Evolutionary conservation across 2,888 invertebrate genomes (phyloP).

Genomic region (Trichogramma dendrolimi): DNA sequence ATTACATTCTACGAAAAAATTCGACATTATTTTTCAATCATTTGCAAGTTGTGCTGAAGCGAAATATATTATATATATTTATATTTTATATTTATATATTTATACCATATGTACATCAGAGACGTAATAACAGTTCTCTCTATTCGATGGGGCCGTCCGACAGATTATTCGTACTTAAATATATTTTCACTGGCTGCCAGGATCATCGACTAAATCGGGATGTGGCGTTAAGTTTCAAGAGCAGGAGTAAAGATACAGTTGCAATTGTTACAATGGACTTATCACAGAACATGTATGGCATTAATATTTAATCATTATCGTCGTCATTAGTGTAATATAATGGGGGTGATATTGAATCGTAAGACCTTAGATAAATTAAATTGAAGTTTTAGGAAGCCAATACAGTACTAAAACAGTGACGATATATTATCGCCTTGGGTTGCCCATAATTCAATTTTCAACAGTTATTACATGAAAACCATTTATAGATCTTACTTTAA

Average conservation of each 20-base stretch:
- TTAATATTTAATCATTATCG: slow-evolving; percentile 49
- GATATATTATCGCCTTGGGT: slow-evolving; percentile 45
- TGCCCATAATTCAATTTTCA: slow-evolving; percentile 49
- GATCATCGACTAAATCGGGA: slow-evolving; percentile 35
- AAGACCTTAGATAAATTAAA: slow-evolving; percentile 48
- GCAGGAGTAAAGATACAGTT: slow-evolving; percentile 45
- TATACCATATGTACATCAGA: slow-evolving; percentile 29
- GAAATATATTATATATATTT: slow-evolving; percentile 21
- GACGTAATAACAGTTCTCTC: slow-evolving; percentile 26
- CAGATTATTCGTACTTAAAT: slow-evolving; percentile 34
- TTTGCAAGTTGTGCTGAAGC: slow-evolving; percentile 28
- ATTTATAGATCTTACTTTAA: slow-evolving; percentile 46
- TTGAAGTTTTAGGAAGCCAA: slow-evolving; percentile 52
- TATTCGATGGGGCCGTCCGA: slow-evolving; percentile 29
- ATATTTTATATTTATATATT: slow-evolving; percentile 18
- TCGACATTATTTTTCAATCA: slow-evolving; percentile 15
- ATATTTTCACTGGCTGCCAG: slow-evolving; percentile 47
- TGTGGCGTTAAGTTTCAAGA: slow-evolving; percentile 34
- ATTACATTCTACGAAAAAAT: slow-evolving; percentile 9
- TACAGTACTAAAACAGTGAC: slow-evolving; percentile 46
- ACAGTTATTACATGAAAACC: slow-evolving; percentile 46
- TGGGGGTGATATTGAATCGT: slow-evolving; percentile 33
- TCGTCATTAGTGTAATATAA: slow-evolving; percentile 46
- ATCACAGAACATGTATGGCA: slow-evolving; percentile 55
- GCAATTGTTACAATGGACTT: slow-evolving; percentile 53